Base-by-base conservation (phyloP, 2,113 vertebrate genomes). In the Tachycineta bicolor region DNA sequence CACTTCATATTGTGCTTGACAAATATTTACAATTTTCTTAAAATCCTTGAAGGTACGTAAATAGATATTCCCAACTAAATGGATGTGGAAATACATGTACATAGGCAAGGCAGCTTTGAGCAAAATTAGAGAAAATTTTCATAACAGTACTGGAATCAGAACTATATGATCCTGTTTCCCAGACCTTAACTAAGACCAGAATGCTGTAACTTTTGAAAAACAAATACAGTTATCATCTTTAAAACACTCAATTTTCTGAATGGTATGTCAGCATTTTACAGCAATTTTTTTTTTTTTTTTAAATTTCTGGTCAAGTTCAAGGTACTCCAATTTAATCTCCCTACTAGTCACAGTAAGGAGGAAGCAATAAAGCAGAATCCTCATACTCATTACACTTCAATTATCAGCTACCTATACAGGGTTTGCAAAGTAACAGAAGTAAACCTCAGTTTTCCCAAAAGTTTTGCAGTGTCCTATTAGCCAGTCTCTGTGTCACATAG, bases 101-200 rank as follows among this genome's bases (percentile, higher is more conserved):
- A 84, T 62, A 87, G 93, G 71, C 70, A 94, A 94, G 60, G 77
- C 62, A 13, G 93, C 60, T 95, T 88, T 55, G 73, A 83, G 75
- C 84, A 96, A 94, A 95, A 86, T 90, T 53, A 94, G 69, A 95
- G 60, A 95, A 89, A 33, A 83, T 93, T 83, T 95, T 90, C 87
- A 90, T 81, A 85, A 90, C 85, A 96, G 53, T 86, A 96, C 25
- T 93, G 77, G 55, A 90, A 94, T 91, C 65, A 93, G 56, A 96
- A 95, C 94, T 97, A 95, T 94, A 96, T 93, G 89, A 94, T 95
- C 93, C 96, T 95, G 91, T 94, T 87, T 95, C 76, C 95, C 92
- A 94, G 65, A 94, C 88, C 92, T 85, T 90, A 95, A 89, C 84
- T 92, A 90, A 90, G 94, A 96, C 92, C 93, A 94, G 95, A 95